Evolutionary conservation across 2,113 vertebrate genomes (phyloP).

Genomic region (Muscicapa adusta): DNA sequence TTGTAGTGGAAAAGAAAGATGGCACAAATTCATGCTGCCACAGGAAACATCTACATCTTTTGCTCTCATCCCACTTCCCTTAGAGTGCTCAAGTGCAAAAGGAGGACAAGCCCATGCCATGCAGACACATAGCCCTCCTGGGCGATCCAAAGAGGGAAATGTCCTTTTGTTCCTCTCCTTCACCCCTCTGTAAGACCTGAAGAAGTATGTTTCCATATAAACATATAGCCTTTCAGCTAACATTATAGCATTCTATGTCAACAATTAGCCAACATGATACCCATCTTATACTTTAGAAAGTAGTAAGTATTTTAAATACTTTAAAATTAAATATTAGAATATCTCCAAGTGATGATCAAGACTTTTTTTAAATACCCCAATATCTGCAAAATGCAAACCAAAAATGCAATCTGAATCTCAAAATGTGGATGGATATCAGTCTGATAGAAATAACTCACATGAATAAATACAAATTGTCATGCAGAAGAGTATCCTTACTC

Average conservation of each 20-base stretch:
- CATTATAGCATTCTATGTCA: neutral
- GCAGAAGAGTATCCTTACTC: neutral
- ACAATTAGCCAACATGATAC: neutral
- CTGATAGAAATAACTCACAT: neutral
- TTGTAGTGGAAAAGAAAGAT: neutral
- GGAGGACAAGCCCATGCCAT: neutral
- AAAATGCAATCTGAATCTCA: neutral
- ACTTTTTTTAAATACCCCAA: neutral
- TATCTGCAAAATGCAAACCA: neutral
- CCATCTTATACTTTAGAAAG: neutral
- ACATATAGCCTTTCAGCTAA: neutral
- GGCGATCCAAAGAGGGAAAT: neutral
- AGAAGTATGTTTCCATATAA: neutral
- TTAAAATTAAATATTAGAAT: neutral
- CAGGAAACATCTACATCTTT: neutral
- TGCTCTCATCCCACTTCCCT: neutral
- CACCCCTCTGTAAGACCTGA: neutral
- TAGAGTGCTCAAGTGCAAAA: neutral
- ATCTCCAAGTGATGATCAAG: neutral
- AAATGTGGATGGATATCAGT: neutral
- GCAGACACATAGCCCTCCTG: neutral
- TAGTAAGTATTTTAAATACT: neutral
- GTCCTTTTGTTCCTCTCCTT: neutral
- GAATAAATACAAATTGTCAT: neutral
- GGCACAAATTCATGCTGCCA: neutral